Percentiles rank a stretch among this genome's conserved stretches.
These are phyloP conservation scores for Myopa testacea DNA, from an alignment of 2,888 invertebrate genomes.

Conservation along the genomic window DNA sequence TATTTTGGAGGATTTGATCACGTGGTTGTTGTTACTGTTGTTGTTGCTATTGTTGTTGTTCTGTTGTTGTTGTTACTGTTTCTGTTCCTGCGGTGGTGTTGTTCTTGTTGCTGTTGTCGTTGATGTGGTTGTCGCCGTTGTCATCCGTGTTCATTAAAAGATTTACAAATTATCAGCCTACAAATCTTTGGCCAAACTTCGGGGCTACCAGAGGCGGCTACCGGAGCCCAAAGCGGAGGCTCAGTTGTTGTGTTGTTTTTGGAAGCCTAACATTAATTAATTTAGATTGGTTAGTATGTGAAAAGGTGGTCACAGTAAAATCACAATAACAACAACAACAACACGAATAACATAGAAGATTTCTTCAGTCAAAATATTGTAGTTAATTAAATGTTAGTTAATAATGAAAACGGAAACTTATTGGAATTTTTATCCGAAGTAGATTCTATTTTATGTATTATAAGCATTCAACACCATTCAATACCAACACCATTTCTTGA, in stretches of 20 bases:
- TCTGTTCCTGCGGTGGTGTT: background rate
- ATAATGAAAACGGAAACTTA: no score
- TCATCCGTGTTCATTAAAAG: background rate
- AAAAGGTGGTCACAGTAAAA: no score
- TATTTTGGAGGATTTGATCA: no score
- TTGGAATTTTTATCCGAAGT: no score
- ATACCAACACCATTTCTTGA: constrained; percentile 14
- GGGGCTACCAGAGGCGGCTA: background rate
- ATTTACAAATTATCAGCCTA: constrained; percentile 25
- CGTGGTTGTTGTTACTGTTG: background rate
- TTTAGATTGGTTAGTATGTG: no score
- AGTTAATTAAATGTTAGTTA: no score
- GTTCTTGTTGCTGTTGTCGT: constrained; percentile 3
- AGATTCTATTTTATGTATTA: no score
- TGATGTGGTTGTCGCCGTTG: background rate
- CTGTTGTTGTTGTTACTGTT: background rate
- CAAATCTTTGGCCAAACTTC: background rate
- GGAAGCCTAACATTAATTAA: no score
- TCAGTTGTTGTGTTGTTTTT: no score
- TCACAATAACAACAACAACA: background rate
- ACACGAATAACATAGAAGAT: background rate
- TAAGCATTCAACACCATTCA: no score
- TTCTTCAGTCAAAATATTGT: background rate
- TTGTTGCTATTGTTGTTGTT: background rate
- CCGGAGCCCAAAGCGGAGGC: background rate